phyloP scores from a whole-genome alignment of 2,797 vertebrate genomes.

The Pyrocephalus nanus region DNA sequence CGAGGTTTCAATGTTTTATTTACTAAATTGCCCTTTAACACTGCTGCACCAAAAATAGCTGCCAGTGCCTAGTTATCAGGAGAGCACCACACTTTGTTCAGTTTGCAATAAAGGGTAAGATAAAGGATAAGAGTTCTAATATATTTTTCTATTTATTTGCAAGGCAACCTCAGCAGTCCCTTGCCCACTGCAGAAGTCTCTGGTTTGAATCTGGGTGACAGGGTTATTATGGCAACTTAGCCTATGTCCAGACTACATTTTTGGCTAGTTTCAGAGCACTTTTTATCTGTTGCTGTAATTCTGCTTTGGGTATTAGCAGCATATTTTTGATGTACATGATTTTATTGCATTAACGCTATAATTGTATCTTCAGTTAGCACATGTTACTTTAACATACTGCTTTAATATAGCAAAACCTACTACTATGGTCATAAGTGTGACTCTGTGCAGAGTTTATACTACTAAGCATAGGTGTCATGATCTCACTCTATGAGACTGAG shows the following conservation, averaged over 20 bases:
- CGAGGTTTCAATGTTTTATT: neutral
- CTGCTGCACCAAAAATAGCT: neutral
- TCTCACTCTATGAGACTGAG: neutral
- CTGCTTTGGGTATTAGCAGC: neutral
- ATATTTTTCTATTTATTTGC: neutral
- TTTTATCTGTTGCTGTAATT: neutral
- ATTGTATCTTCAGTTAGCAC: neutral
- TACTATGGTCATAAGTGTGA: neutral
- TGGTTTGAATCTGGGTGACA: neutral
- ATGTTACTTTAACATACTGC: neutral
- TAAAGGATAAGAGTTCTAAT: neutral
- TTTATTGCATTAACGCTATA: neutral
- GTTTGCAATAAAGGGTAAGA: neutral
- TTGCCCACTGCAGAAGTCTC: neutral
- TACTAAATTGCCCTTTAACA: neutral
- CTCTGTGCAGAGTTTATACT: neutral
- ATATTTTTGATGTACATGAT: neutral
- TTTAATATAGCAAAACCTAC: neutral
- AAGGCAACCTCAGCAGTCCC: neutral
- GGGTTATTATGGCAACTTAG: neutral
- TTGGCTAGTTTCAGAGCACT: neutral
- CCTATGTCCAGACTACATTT: neutral
- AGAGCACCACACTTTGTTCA: neutral
- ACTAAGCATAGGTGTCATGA: neutral
- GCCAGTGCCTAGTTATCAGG: neutral